These are phyloP conservation scores for Cheilinus undulatus DNA, from an alignment of 2,113 vertebrate species.

Conservation along the genomic window DNA sequence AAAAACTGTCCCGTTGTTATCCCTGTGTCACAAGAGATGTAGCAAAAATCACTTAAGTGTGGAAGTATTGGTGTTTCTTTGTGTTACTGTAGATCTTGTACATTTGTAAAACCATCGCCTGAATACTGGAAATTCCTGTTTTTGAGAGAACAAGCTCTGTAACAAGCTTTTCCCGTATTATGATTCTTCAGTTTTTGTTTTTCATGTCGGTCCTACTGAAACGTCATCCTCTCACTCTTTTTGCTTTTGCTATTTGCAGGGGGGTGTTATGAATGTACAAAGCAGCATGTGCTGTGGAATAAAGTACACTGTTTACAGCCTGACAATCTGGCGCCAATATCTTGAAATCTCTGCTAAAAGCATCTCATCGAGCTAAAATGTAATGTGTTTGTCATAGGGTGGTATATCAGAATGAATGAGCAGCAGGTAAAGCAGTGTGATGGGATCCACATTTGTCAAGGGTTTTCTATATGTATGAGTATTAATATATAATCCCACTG, in stretches of 20 bases:
- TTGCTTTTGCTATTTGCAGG: slow-evolving; percentile 18
- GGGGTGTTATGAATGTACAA: slow-evolving; percentile 62
- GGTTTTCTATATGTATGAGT: not conserved
- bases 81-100: slow-evolving; percentile 28
- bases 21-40: slow-evolving; percentile 1
- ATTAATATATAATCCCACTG: not conserved
- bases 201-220: slow-evolving; percentile 16
- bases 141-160: not conserved
- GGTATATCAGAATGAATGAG: slow-evolving; percentile 3
- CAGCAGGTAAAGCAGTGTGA: not conserved
- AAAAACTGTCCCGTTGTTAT: not conserved
- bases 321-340: slow-evolving; percentile 39
- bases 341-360: slow-evolving; percentile 22
- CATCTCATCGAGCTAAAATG: slow-evolving; percentile 19
- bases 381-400: slow-evolving; percentile 1
- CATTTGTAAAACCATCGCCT: slow-evolving; percentile 8
- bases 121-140: slow-evolving; percentile 17
- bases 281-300: slow-evolving; percentile 23
- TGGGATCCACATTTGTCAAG: not conserved
- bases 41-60: slow-evolving; percentile 20
- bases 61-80: not conserved
- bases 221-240: slow-evolving; percentile 14
- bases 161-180: slow-evolving; percentile 5
- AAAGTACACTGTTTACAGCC: slow-evolving; percentile 69
- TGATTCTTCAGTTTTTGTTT: slow-evolving; percentile 18